These are phyloP conservation scores for Morus bassanus DNA, from an alignment of 2,797 vertebrate species.

Conservation along the genomic window DNA sequence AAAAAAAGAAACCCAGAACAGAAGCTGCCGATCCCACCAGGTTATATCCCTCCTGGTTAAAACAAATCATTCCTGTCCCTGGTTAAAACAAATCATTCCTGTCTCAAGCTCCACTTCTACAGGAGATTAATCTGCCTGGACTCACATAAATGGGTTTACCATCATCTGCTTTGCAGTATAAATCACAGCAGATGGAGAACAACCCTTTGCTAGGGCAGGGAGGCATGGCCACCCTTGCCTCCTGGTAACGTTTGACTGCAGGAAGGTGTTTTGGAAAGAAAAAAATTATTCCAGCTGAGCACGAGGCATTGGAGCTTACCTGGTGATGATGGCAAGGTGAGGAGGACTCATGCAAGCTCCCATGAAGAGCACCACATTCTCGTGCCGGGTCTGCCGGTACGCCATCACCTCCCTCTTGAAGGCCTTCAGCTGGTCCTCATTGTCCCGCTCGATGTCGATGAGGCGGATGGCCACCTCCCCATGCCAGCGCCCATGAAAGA, in stretches of 20 bases:
- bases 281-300: rapidly evolving
- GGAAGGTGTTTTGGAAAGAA: neutral
- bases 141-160: neutral
- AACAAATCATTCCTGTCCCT: neutral
- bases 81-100: neutral
- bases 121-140: neutral
- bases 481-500: slow-evolving; percentile 97
- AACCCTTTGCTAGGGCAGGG: neutral
- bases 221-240: neutral
- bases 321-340: slow-evolving; percentile 98
- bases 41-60: neutral
- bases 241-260: rapidly evolving
- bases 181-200: neutral
- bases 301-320: slow-evolving; percentile 60
- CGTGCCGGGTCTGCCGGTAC: slow-evolving; percentile 94
- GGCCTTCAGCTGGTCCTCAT: slow-evolving; percentile 95
- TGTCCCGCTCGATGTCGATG: slow-evolving; percentile 97
- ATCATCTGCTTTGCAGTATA: neutral
- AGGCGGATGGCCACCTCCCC: slow-evolving; percentile 96
- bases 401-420: slow-evolving; percentile 99
- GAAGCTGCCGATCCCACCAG: neutral
- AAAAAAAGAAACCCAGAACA: neutral
- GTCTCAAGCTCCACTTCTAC: neutral
- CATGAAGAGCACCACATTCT: slow-evolving; percentile 99
- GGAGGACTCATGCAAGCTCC: slow-evolving; percentile 98